Conservation (phyloP, 1,140 invertebrate genomes). For the Druon quercuslanigerum region DNA sequence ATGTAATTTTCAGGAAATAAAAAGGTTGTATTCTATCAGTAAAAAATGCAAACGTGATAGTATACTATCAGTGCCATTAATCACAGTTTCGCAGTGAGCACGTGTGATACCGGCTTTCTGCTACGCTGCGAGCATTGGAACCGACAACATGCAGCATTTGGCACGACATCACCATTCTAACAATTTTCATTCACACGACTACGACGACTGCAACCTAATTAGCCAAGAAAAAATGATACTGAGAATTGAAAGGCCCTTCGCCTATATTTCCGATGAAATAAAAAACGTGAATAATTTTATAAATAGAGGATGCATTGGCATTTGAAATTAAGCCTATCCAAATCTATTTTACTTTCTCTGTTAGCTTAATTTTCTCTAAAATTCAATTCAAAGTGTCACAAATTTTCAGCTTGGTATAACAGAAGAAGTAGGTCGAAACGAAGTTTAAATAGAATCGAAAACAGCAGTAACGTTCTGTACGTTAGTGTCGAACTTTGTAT, state of each 20-base stretch:
- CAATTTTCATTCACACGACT: constrained; percentile 38
- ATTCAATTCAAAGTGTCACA: background rate
- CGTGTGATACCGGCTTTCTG: constrained; percentile 6
- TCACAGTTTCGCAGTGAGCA: constrained; percentile 17
- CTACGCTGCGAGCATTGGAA: constrained; percentile 3
- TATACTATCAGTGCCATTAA: background rate
- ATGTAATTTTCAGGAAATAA: background rate
- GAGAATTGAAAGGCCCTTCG: background rate
- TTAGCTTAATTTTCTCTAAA: background rate
- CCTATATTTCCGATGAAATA: background rate
- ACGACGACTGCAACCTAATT: constrained; percentile 11
- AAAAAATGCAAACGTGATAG: constrained; percentile 3
- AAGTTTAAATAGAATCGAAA: too few relatives aligned
- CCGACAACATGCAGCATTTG: constrained; percentile 28
- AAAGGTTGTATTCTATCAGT: background rate
- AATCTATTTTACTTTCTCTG: background rate
- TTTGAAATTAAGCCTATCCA: background rate
- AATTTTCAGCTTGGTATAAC: constrained; percentile 5
- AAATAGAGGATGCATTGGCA: too few relatives aligned
- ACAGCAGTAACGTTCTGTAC: background rate
- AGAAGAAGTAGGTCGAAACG: constrained; percentile 17
- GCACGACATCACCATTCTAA: constrained; percentile 38
- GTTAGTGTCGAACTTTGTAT: background rate
- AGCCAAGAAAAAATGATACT: background rate
- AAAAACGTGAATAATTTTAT: background rate